Percentiles rank a stretch among this genome's conserved stretches.
These are phyloP conservation scores for Madoqua kirkii DNA, from an alignment of 2,113 vertebrate genomes.

Conservation along the genomic window DNA sequence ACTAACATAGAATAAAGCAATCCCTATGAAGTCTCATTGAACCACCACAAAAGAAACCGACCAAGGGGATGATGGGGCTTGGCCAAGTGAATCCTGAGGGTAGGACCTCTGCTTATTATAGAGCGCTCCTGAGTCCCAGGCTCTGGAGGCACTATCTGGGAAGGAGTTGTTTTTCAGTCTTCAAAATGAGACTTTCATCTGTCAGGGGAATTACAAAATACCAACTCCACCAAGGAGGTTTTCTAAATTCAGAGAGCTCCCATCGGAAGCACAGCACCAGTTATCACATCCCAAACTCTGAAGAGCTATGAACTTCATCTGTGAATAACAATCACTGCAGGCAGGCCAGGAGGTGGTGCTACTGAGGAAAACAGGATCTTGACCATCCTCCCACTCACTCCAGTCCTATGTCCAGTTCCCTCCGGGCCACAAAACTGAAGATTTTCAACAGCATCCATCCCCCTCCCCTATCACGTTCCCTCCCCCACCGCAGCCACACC, in stretches of 20 bases:
- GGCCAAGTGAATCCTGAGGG: neutral
- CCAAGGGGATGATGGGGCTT: neutral
- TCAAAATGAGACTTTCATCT: neutral
- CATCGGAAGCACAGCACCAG: neutral
- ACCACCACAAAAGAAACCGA: neutral
- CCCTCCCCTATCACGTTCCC: neutral
- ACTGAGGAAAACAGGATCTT: constrained; percentile 59
- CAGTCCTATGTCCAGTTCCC: neutral
- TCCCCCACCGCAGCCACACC: neutral
- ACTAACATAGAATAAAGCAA: neutral
- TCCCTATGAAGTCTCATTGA: neutral
- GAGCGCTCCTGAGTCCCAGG: neutral
- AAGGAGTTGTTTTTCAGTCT: neutral
- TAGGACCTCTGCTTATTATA: neutral
- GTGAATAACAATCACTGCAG: neutral
- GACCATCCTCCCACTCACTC: constrained; percentile 46
- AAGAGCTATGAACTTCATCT: neutral
- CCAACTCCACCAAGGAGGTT: neutral
- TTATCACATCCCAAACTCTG: neutral
- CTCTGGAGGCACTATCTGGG: neutral
- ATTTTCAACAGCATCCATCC: neutral
- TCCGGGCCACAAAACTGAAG: neutral
- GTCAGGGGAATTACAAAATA: neutral
- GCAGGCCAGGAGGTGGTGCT: constrained; percentile 28
- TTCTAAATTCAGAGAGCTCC: neutral